Percentiles rank a stretch among this genome's conserved stretches.
phyloP scores from a whole-genome alignment of 2,113 vertebrate genomes.

The Pao palembangensis region DNA sequence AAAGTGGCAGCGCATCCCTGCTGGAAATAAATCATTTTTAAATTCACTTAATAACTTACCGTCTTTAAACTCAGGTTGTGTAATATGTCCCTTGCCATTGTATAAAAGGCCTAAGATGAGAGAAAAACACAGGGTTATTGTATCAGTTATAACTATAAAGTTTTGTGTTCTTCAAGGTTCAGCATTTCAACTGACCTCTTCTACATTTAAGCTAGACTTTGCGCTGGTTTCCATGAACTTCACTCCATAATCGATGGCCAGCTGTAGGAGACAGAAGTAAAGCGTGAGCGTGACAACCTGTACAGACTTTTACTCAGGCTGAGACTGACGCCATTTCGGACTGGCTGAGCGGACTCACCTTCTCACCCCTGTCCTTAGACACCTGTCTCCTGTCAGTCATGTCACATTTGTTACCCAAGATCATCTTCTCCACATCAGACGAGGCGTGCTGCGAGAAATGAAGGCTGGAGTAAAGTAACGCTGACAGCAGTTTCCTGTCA shows the following conservation, averaged over 20 bases:
- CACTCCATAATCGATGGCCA: conserved; percentile 97
- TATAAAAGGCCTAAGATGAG: conserved; percentile 88
- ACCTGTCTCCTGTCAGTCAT: conserved; percentile 98
- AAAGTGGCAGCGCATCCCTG: neutral
- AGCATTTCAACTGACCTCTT: conserved; percentile 81
- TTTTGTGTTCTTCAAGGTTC: neutral
- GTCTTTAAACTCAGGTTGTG: conserved; percentile 97
- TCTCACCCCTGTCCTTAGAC: conserved; percentile 94
- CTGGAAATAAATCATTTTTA: neutral
- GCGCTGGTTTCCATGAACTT: conserved; percentile 98
- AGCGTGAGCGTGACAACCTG: neutral
- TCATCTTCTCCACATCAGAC: conserved; percentile 96
- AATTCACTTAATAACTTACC: conserved; percentile 71
- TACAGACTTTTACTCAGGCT: neutral
- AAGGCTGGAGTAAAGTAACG: neutral
- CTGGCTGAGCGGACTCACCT: conserved; percentile 72
- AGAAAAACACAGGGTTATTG: conserved; percentile 2
- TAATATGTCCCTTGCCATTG: conserved; percentile 93
- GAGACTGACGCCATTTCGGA: neutral
- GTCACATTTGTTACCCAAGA: conserved; percentile 96
- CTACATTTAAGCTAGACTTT: conserved; percentile 94
- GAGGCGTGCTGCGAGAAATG: conserved; percentile 84
- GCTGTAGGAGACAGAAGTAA: conserved; percentile 68
- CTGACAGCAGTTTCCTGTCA: neutral
- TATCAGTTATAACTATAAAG: neutral